Conservation (phyloP, 2,888 invertebrate species). For the Gymnocheta viridis region DNA sequence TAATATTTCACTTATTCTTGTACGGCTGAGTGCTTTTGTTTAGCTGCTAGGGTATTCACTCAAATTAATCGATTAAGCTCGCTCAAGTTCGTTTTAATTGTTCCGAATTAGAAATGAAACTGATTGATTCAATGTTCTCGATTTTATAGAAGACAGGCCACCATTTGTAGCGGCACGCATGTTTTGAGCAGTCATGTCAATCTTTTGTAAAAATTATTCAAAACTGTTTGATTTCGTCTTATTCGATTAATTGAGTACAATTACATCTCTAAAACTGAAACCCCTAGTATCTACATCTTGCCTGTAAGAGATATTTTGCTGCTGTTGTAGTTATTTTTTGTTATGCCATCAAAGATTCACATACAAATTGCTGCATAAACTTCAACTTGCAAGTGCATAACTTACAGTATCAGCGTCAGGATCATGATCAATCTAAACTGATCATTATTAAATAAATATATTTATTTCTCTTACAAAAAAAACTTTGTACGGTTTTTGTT, state of each 20-base stretch:
- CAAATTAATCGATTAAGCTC: neutral
- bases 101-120: no score
- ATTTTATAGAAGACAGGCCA: no score
- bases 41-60: neutral
- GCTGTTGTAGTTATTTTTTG: conserved; percentile 20
- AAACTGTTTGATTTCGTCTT: neutral
- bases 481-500: conserved; percentile 27
- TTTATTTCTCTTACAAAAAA: conserved; percentile 21
- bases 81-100: no score
- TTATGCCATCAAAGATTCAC: conserved; percentile 62
- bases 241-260: neutral
- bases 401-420: conserved; percentile 49
- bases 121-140: no score
- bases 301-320: conserved; percentile 50
- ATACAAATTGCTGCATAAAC: conserved; percentile 62
- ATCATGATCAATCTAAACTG: conserved; percentile 63
- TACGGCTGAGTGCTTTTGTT: neutral
- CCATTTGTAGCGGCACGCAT: no score
- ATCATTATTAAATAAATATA: conserved; percentile 60
- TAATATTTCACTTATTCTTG: conserved; percentile 11
- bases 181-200: no score
- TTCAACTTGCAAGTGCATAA: conserved; percentile 53
- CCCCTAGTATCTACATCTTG: conserved; percentile 6
- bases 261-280: neutral
- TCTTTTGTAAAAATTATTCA: no score